Conservation (phyloP, 1,140 invertebrate genomes). For the Formica selysi region DNA sequence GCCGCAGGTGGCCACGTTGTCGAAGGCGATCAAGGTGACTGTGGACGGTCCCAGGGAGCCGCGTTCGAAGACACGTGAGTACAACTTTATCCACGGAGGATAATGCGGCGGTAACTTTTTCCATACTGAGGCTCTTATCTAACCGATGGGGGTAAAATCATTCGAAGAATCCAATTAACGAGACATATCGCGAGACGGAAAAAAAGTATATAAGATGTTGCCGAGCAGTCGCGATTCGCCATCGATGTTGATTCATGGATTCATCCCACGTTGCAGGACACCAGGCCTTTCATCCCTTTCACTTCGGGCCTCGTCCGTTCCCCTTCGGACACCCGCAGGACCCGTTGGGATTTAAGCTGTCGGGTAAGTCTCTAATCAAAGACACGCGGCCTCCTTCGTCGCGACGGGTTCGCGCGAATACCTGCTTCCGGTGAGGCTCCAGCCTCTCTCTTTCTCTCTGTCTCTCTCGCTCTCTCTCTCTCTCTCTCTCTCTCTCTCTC, state of each 20-base stretch:
- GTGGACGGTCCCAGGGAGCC: constrained; percentile 99
- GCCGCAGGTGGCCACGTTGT: constrained; percentile 96
- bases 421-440: constrained; percentile 42
- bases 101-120: constrained; percentile 45
- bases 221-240: not conserved
- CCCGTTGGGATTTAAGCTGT: constrained; percentile 93
- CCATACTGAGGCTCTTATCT: not conserved
- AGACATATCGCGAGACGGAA: too few species aligned
- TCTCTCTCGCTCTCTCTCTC: not conserved
- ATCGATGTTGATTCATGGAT: constrained; percentile 63
- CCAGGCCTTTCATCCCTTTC: constrained; percentile 94
- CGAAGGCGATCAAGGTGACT: constrained; percentile 99
- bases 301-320: constrained; percentile 93
- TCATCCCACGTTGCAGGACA: constrained; percentile 88
- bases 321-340: constrained; percentile 93
- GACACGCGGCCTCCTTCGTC: constrained; percentile 44
- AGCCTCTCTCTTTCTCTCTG: not conserved
- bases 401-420: constrained; percentile 49
- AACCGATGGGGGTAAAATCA: not conserved
- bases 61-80: constrained; percentile 95
- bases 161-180: not conserved
- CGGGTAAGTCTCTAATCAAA: constrained; percentile 88
- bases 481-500: too few species aligned
- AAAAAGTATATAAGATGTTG: too few species aligned
- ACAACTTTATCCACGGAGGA: constrained; percentile 67